Conservation (phyloP, 2,888 invertebrate genomes). For the Synergus japonicus region DNA sequence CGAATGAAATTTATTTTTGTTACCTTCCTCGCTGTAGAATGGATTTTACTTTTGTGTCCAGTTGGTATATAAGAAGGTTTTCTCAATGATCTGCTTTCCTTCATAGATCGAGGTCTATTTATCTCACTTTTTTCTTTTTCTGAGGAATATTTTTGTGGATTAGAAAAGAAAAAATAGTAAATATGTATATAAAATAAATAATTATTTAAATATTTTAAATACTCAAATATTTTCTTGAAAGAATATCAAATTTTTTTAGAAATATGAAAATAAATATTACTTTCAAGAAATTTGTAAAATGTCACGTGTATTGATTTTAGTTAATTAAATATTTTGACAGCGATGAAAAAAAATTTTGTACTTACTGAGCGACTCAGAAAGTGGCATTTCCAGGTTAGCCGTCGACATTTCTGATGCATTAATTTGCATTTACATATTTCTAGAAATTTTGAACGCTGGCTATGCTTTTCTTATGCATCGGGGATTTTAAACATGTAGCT, state of each 20-base stretch:
- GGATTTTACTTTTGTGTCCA: neutral
- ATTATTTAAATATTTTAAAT: too few species aligned
- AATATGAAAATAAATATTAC: neutral
- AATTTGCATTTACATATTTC: constrained; percentile 17
- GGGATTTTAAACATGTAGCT: neutral
- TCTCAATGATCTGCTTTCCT: constrained; percentile 12
- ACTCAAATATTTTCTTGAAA: too few species aligned
- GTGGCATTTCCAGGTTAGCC: neutral
- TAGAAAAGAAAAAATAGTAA: too few species aligned
- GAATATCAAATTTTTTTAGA: neutral
- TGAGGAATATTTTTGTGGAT: neutral
- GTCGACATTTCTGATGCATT: constrained; percentile 6
- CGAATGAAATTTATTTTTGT: neutral
- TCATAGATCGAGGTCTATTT: neutral
- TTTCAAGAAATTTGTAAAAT: neutral
- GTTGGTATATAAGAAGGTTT: constrained; percentile 3
- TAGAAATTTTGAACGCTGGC: neutral
- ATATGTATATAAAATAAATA: too few species aligned
- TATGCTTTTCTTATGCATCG: neutral
- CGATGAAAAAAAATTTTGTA: neutral
- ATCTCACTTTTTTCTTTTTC: neutral
- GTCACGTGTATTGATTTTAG: neutral
- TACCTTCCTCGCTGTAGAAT: neutral
- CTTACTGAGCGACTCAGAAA: neutral
- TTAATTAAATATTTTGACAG: neutral